Conservation (phyloP, 2,113 vertebrate species). For the Ramphastos sulfuratus region DNA sequence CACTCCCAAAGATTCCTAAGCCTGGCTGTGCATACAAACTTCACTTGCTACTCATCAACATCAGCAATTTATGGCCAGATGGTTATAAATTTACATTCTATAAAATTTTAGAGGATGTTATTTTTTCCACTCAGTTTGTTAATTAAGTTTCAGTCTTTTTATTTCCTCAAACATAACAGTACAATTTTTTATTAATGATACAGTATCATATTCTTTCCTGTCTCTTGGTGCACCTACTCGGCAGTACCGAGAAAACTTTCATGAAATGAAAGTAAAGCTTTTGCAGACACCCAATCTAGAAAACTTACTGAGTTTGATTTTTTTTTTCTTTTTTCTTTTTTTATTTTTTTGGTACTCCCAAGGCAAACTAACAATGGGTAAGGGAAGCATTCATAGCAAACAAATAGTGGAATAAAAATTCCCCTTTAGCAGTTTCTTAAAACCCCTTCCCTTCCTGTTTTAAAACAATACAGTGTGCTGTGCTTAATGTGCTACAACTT, state of each 20-base stretch:
- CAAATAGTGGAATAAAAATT: slow-evolving; percentile 53
- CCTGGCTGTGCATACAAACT: slow-evolving; percentile 82
- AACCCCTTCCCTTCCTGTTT: slow-evolving; percentile 20
- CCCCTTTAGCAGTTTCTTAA: slow-evolving; percentile 38
- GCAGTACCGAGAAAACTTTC: slow-evolving; percentile 68
- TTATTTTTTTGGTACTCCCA: slow-evolving; percentile 45
- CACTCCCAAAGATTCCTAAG: slow-evolving; percentile 84
- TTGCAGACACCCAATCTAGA: slow-evolving; percentile 29
- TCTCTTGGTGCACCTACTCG: slow-evolving; percentile 64
- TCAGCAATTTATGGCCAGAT: slow-evolving; percentile 95
- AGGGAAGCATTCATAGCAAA: slow-evolving; percentile 23
- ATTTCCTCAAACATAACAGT: slow-evolving; percentile 80
- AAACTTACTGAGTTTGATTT: not conserved
- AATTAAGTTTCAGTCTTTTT: slow-evolving; percentile 82
- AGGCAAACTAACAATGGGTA: slow-evolving; percentile 32
- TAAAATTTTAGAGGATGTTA: slow-evolving; percentile 86
- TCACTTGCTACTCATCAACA: slow-evolving; percentile 82
- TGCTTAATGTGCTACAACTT: slow-evolving; percentile 13
- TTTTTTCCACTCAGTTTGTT: slow-evolving; percentile 84
- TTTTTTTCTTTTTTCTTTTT: slow-evolving; percentile 31
- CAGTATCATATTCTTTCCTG: slow-evolving; percentile 76
- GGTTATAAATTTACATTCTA: slow-evolving; percentile 86
- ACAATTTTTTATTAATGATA: slow-evolving; percentile 75
- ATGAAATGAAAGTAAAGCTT: slow-evolving; percentile 58
- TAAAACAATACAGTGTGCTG: not conserved